Evolutionary conservation across 1,140 invertebrate genomes (phyloP), one percentile per base, ranked within the genome.

Genomic region (Drosophila rufa): DNA sequence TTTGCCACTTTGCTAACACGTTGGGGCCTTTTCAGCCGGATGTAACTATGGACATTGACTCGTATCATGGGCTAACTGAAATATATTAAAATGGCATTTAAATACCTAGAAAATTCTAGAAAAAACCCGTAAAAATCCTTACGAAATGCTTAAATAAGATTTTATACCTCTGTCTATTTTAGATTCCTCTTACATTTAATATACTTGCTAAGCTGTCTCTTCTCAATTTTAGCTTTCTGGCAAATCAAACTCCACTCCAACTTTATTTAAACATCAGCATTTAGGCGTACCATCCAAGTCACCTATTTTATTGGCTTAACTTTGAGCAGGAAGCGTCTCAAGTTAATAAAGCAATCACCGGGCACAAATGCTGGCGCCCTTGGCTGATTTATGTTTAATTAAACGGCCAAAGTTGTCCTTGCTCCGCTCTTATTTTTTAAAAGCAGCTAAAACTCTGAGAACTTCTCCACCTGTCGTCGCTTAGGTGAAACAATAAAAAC

Each of bases 401-500:
- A 76, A 68, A 77, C 53, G 47, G 36, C 12, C 46, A 59, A 68
- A 56, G 53, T 58, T 74, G 55, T 73, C 57, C 43, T 56, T 64
- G 47, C 17, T 40, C 25, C 38, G 55, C 17, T 51, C 27, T 40
- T 51, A 15, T 60, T 70, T 59, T 71, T 73, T 48, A 36, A 73
- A 45, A 71, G 43, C 69, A 82, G 82, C 77, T 71, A 38, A 73
- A 78, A 55, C 66, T 62, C 82, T 89, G 84, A 69, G 84, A 89
- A 89, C 55, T 75, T 81, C 43, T 48, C 69, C 85, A 89, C 80
- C 84, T 89, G 84, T 79, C 85, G 80, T 79, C 85, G 84, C 64
- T 79, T 19, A 69, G 53, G 45, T 69, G 47, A 89, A 77, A 83
- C 48, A 80, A 80, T 84, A 67, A 78, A 70, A 77, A 68, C 38